Evolutionary conservation across 2,888 invertebrate species (phyloP), one percentile per base, ranked within the genome.

Genomic region (Acrobasis suavella): DNA sequence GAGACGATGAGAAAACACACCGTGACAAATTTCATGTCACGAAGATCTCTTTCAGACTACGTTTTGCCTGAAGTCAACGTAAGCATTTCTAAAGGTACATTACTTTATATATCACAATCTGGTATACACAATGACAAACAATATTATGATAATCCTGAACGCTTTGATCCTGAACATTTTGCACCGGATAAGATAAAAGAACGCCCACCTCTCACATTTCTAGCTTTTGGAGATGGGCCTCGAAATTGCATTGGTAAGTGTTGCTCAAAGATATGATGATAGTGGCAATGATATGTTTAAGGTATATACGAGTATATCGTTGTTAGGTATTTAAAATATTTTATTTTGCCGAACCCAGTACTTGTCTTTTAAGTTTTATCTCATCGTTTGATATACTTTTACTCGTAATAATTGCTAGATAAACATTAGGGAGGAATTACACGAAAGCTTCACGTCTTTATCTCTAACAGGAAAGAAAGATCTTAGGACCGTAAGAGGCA

Each of bases 1-100:
- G 77, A 78, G 64, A 72, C 75, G 0, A 61, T 74, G n/a, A 65
- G 77, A 17, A 76, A 72, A 59, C 67, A 82, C 63, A 66, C 75
- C 9, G 63, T 71, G 7, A 69, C 66, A 5, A 72, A 70, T 8
- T 58, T 69, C 10, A 37, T 73, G 32, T 46, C 68, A 1, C 61
- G 73, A 17, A 60, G 65, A 56, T 60, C 63, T 12, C n/a, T 42
- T 15, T 58, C 50, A 10, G 64, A 67, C 32, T 74, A 74, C 42
- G 64, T 51, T n/a, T 67, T 76, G 39, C 71, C 71, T 14, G 73
- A 67, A 2, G 69, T 67, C 12, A 63, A 70, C n/a, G 54, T 76
- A 5, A 64, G 56, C n/a, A 68, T 83, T 14, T 63, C 77, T 42
- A 74, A 78, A 65, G 77, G 71, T 8, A 75, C 69, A 7, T 39